Conservation (phyloP, 1,140 invertebrate genomes). For the Drosophila quadrilineata region DNA sequence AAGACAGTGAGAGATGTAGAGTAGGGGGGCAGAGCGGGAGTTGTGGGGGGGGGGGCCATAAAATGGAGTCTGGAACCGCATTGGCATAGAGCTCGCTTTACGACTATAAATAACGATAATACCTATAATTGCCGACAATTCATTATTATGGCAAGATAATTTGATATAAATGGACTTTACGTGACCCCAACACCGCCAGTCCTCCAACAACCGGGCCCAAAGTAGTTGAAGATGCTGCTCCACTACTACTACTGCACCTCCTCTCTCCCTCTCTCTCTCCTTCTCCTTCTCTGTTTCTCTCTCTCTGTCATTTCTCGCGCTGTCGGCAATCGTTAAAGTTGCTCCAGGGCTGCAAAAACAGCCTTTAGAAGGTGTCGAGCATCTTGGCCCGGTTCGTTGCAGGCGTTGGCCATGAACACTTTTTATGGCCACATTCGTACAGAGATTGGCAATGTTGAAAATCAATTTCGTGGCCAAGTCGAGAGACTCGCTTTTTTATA, state of each 20-base stretch:
- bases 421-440: constrained; percentile 62
- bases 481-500: no score
- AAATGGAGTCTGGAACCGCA: constrained; percentile 47
- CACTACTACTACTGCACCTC: no score
- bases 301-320: neutral
- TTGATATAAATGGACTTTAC: constrained; percentile 80
- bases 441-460: constrained; percentile 53
- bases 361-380: constrained; percentile 33
- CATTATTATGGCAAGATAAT: constrained; percentile 81
- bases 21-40: no score
- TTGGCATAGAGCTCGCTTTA: constrained; percentile 61
- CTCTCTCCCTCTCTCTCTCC: neutral
- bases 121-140: constrained; percentile 81
- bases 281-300: neutral
- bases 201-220: constrained; percentile 14
- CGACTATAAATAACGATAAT: constrained; percentile 81
- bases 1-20: no score
- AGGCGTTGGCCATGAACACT: constrained; percentile 52
- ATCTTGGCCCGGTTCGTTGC: no score
- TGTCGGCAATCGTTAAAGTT: constrained; percentile 40
- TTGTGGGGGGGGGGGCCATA: no score
- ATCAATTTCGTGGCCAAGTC: constrained; percentile 58
- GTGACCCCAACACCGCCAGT: constrained; percentile 63
- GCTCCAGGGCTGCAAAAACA: constrained; percentile 4
- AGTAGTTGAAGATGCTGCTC: constrained; percentile 42